Percentiles rank a stretch among this genome's conserved stretches.
Conservation (phyloP, 2,113 vertebrate genomes). For the Oreocharis arfaki region DNA sequence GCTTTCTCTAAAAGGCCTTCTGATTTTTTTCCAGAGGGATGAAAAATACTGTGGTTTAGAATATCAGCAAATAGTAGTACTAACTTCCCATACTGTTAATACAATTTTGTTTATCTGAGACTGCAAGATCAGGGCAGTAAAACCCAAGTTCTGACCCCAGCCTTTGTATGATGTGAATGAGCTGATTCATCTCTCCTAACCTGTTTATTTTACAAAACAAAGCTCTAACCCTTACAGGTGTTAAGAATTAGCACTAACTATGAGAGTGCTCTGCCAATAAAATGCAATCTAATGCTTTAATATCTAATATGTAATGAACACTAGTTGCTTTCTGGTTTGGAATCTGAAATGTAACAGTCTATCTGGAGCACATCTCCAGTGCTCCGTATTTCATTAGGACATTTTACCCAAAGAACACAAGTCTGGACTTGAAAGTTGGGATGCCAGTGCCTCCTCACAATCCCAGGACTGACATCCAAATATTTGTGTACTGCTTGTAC, state of each 20-base stretch:
- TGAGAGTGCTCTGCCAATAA: background rate
- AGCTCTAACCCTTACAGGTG: background rate
- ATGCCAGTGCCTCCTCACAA: background rate
- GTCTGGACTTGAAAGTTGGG: background rate
- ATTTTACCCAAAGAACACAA: background rate
- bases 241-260: background rate
- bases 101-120: background rate
- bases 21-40: background rate
- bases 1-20: background rate
- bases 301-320: background rate
- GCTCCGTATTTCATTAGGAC: background rate
- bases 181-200: background rate
- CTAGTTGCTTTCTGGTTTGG: background rate
- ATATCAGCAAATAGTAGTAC: background rate
- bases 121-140: background rate
- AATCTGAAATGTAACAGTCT: background rate
- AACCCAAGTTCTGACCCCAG: background rate
- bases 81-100: background rate
- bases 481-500: background rate
- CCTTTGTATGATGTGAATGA: background rate
- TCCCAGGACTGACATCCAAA: background rate
- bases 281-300: background rate
- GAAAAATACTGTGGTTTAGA: background rate
- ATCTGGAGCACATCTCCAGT: background rate
- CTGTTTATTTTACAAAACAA: background rate